Evolutionary conservation across 2,113 vertebrate genomes (phyloP).

Genomic region (Vidua macroura): DNA sequence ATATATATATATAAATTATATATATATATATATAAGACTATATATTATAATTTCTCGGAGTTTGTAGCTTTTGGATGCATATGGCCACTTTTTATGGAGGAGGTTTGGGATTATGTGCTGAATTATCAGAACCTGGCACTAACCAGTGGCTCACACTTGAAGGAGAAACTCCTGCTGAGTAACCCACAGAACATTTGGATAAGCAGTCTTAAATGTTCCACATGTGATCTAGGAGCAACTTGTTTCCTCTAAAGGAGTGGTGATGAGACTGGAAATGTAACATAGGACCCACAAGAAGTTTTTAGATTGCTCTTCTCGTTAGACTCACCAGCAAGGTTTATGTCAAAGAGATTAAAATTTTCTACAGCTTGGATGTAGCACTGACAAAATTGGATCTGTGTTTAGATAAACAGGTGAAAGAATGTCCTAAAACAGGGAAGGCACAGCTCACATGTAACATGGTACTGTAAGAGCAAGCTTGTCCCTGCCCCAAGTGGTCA

Average conservation of each 20-base stretch:
- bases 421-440: neutral
- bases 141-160: neutral
- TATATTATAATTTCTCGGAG: neutral
- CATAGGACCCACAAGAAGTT: neutral
- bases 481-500: neutral
- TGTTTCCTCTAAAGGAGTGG: neutral
- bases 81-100: neutral
- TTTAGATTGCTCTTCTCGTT: neutral
- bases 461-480: neutral
- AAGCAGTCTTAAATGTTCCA: neutral
- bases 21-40: neutral
- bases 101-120: neutral
- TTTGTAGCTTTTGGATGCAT: neutral
- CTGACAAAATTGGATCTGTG: neutral
- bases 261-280: neutral
- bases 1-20: neutral
- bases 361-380: neutral
- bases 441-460: rapidly evolving
- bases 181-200: neutral
- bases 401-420: neutral
- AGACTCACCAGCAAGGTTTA: neutral
- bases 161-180: neutral
- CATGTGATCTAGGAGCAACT: neutral
- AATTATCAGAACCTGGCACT: neutral
- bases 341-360: neutral